Conservation (phyloP, 1,140 invertebrate species). For the Sarcophaga peregrina region DNA sequence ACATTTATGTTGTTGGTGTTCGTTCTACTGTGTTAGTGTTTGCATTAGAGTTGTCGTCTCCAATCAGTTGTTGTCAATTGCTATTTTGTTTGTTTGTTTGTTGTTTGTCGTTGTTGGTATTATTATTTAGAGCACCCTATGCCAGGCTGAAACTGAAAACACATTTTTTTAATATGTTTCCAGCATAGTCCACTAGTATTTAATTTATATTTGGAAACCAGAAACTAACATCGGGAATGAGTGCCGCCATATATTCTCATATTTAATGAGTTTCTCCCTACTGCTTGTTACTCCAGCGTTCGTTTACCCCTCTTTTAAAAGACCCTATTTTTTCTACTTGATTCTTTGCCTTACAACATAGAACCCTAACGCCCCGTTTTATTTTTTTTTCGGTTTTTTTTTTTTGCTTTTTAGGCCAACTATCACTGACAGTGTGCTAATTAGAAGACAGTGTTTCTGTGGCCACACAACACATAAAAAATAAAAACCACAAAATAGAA, state of each 20-base stretch:
- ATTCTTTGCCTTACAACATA: background rate
- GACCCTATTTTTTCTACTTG: background rate
- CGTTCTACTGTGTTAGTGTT: background rate
- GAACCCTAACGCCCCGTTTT: background rate
- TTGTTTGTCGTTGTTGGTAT: constrained; percentile 8
- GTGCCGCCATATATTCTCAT: no score
- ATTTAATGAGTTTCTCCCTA: no score
- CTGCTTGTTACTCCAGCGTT: no score
- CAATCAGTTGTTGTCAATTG: constrained; percentile 18
- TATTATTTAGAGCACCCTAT: background rate
- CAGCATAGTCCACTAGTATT: no score
- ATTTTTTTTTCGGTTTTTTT: no score
- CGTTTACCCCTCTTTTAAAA: background rate
- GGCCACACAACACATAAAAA: constrained; percentile 30
- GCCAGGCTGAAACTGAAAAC: no score
- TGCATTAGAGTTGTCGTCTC: background rate
- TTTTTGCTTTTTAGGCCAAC: constrained; percentile 13
- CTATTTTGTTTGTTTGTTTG: background rate
- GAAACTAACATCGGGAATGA: no score
- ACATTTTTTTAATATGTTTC: no score
- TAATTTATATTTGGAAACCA: no score
- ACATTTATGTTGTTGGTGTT: no score
- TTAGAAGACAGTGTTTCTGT: constrained; percentile 37
- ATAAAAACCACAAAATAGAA: constrained; percentile 31
- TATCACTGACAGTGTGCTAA: constrained; percentile 35